Evolutionary conservation across 1,140 invertebrate species (phyloP).

Genomic region (Epicauta chinensis): DNA sequence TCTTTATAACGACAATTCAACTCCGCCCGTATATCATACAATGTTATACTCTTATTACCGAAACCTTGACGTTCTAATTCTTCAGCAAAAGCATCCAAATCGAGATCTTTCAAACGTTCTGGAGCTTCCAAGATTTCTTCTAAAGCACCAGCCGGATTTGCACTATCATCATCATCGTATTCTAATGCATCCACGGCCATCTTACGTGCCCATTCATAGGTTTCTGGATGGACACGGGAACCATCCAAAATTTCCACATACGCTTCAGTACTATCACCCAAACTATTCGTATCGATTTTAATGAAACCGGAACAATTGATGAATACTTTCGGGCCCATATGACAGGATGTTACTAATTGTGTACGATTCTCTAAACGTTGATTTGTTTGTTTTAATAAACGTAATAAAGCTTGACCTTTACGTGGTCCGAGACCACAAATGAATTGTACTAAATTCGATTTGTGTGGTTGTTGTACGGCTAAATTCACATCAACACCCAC

Average conservation of each 20-base stretch:
- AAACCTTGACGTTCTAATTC: constrained; percentile 86
- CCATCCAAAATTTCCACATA: constrained; percentile 97
- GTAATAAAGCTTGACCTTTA: constrained; percentile 86
- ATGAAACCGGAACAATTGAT: constrained; percentile 99
- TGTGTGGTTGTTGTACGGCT: constrained; percentile 81
- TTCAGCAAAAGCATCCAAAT: constrained; percentile 97
- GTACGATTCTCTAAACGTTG: constrained; percentile 90
- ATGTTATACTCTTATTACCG: constrained; percentile 91
- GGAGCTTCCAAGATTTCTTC: constrained; percentile 97
- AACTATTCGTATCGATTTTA: constrained; percentile 92
- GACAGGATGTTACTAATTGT: constrained; percentile 89
- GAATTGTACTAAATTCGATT: constrained; percentile 91
- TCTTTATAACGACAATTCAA: constrained; percentile 95
- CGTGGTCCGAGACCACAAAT: constrained; percentile 94
- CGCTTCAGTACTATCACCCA: constrained; percentile 89
- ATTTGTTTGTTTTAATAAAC: constrained; percentile 89
- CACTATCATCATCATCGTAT: constrained; percentile 94
- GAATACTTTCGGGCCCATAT: constrained; percentile 98
- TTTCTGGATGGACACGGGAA: constrained; percentile 97
- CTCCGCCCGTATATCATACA: constrained; percentile 97
- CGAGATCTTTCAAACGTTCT: constrained; percentile 91
- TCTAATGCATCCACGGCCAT: constrained; percentile 99
- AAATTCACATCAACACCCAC: constrained; percentile 98
- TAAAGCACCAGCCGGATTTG: constrained; percentile 91
- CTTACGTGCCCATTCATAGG: constrained; percentile 98